A percentile compares a stretch with the other conserved stretches of the same genome.
Conservation (phyloP, 2,113 vertebrate species). For the Etheostoma spectabile region DNA sequence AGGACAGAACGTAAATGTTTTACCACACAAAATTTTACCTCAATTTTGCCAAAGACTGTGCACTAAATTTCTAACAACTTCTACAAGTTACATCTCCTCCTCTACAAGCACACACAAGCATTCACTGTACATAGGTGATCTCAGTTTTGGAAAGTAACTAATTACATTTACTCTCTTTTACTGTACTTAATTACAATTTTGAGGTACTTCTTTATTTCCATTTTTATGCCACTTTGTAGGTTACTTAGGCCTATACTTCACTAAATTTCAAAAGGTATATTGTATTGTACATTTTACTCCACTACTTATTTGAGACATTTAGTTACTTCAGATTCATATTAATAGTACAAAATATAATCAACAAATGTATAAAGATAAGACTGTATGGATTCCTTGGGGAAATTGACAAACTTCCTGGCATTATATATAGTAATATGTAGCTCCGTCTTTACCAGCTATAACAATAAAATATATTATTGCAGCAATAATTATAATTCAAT, state of each 20-base stretch:
- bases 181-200: not conserved
- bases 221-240: not conserved
- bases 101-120: not conserved
- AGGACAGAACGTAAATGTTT: conserved; percentile 9
- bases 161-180: not conserved
- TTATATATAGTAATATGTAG: no score
- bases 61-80: not conserved
- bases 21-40: not conserved
- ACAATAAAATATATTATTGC: no score
- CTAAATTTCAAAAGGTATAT: not conserved
- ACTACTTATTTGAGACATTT: not conserved
- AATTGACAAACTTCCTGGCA: not conserved
- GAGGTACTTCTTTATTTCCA: not conserved
- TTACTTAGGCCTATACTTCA: not conserved
- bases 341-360: not conserved
- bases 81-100: not conserved
- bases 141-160: not conserved
- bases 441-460: no score
- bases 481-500: no score
- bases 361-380: not conserved
- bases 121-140: no score
- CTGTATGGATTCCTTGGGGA: not conserved
- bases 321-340: not conserved
- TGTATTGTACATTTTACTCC: not conserved
- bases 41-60: not conserved